Conservation (phyloP, 2,888 invertebrate genomes). For the Hoplodrina ambigua region DNA sequence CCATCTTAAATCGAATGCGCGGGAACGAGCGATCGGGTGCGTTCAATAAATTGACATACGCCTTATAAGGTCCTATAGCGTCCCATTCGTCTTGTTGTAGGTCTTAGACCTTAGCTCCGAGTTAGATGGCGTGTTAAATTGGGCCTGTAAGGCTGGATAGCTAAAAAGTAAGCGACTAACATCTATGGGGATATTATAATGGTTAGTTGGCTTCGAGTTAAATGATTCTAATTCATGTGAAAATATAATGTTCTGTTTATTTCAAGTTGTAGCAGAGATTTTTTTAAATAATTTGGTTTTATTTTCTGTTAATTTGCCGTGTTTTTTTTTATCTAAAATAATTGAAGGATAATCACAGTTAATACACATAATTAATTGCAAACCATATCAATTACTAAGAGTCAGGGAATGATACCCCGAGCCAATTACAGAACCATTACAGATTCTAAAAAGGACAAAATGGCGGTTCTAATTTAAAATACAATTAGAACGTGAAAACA, state of each 20-base stretch:
- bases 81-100: constrained; percentile 77
- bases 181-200: constrained; percentile 51
- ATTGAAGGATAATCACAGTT: constrained; percentile 16
- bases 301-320: neutral
- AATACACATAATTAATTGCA: constrained; percentile 17
- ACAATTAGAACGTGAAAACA: constrained; percentile 53
- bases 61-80: constrained; percentile 81
- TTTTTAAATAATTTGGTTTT: neutral
- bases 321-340: neutral
- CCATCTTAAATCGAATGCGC: constrained; percentile 81
- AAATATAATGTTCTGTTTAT: constrained; percentile 5
- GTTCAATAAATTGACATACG: constrained; percentile 87
- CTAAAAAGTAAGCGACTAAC: constrained; percentile 67
- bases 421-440: constrained; percentile 35
- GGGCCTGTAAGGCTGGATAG: constrained; percentile 69
- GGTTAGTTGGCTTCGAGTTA: constrained; percentile 20
- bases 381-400: constrained; percentile 26
- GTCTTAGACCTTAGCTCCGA: constrained; percentile 75
- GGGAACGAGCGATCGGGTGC: constrained; percentile 77
- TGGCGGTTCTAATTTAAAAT: constrained; percentile 26
- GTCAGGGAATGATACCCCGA: constrained; percentile 3
- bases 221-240: constrained; percentile 41
- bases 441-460: constrained; percentile 36
- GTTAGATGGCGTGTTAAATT: constrained; percentile 81
- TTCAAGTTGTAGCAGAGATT: neutral